Conservation (phyloP, 2,888 invertebrate genomes). For the Chalcosyrphus nemorum region DNA sequence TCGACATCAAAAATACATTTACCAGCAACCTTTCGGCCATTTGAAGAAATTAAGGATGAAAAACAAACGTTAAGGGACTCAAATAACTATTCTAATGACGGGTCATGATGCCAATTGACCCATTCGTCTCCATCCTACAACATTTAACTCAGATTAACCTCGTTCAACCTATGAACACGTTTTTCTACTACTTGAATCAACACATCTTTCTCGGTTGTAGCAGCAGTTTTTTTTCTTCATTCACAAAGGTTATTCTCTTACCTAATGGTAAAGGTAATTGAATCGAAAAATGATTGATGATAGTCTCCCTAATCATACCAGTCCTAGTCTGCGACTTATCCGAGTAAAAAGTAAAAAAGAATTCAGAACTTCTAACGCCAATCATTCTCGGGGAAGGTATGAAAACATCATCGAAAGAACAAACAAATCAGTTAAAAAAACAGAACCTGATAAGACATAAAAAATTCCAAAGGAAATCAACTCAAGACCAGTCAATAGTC, state of each 20-base stretch:
- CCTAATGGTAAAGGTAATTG: slow-evolving; percentile 45
- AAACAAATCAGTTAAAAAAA: slow-evolving; percentile 10
- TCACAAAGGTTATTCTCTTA: neutral
- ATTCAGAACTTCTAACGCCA: slow-evolving; percentile 8
- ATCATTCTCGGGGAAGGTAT: neutral
- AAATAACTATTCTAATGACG: neutral
- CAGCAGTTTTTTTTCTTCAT: neutral
- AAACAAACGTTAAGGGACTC: neutral
- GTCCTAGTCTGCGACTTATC: neutral
- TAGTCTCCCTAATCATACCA: neutral
- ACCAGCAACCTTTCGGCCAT: neutral
- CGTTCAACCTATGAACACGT: neutral
- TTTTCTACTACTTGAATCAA: neutral
- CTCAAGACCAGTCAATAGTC: slow-evolving; percentile 27
- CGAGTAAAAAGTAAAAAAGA: neutral
- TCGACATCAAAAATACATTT: neutral
- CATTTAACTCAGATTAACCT: neutral
- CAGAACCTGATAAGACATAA: neutral
- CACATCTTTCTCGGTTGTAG: neutral
- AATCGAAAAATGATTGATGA: slow-evolving; percentile 58
- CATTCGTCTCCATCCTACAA: neutral
- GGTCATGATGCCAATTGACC: neutral
- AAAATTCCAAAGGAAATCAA: slow-evolving; percentile 43
- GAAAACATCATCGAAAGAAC: neutral
- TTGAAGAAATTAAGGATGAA: neutral